Conservation (phyloP, 92 coral and sea anemone genomes). For the Diadumene lineata region DNA sequence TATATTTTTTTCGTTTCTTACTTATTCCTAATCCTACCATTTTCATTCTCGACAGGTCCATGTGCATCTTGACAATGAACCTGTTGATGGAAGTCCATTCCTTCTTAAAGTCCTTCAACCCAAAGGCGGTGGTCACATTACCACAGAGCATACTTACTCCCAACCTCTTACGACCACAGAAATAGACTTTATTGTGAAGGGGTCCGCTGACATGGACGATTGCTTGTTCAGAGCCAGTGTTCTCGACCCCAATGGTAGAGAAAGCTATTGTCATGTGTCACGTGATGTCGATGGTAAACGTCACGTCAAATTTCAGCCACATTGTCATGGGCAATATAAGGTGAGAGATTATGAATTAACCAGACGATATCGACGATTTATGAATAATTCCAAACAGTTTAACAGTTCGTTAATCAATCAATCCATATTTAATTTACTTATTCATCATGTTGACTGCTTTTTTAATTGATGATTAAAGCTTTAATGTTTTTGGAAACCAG, state of each 20-base stretch:
- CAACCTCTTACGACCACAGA: constrained; percentile 56
- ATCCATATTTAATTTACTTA: too few relatives aligned
- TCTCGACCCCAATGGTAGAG: constrained; percentile 67
- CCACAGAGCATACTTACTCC: constrained; percentile 50
- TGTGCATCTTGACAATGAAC: constrained; percentile 66
- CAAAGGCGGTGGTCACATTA: constrained; percentile 43
- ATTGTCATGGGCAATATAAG: constrained; percentile 64
- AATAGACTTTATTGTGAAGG: constrained; percentile 62
- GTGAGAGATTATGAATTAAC: constrained; percentile 20
- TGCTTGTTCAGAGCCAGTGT: constrained; percentile 64
- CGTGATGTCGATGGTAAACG: constrained; percentile 59
- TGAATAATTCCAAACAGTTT: too few relatives aligned
- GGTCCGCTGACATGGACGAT: constrained; percentile 59
- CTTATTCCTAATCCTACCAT: neutral
- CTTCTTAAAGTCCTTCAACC: constrained; percentile 82
- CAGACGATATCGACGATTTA: too few relatives aligned
- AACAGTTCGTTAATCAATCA: too few relatives aligned
- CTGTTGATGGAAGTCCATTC: constrained; percentile 85
- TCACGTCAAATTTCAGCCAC: constrained; percentile 69
- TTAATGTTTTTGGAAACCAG: too few relatives aligned
- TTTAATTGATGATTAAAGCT: too few relatives aligned
- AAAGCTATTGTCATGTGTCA: constrained; percentile 56
- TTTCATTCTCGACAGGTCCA: constrained; percentile 47
- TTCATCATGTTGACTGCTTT: too few relatives aligned
- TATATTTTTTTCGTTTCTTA: neutral